Percentiles rank a stretch among this genome's conserved stretches.
These are phyloP conservation scores for Cephalotes varians DNA, from an alignment of 2,888 invertebrate genomes.

Conservation along the genomic window DNA sequence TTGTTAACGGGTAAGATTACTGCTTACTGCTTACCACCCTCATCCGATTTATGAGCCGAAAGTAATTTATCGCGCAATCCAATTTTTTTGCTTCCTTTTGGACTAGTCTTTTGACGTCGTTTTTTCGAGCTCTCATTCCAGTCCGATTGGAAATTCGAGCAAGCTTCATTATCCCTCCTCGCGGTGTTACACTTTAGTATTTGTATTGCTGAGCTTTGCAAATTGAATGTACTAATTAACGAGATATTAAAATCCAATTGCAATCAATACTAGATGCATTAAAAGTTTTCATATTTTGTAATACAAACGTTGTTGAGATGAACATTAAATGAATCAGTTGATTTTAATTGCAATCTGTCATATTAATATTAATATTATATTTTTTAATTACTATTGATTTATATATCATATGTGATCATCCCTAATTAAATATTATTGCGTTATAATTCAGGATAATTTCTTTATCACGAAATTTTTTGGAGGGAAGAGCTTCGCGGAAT, in stretches of 20 bases:
- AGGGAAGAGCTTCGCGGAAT: background rate
- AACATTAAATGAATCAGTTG: background rate
- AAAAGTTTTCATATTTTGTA: background rate
- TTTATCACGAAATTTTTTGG: background rate
- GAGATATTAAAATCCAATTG: constrained; percentile 23
- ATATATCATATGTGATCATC: background rate
- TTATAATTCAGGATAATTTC: background rate
- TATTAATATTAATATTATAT: background rate
- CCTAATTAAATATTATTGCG: background rate
- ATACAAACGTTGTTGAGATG: background rate
- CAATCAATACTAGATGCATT: background rate
- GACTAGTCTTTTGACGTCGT: constrained; percentile 43
- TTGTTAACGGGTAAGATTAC: background rate
- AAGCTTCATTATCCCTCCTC: constrained; percentile 47
- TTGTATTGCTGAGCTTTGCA: constrained; percentile 70
- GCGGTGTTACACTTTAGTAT: constrained; percentile 56
- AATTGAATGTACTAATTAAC: constrained; percentile 40
- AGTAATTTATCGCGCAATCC: constrained; percentile 37
- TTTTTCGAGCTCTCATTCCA: constrained; percentile 60
- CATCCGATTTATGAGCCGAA: constrained; percentile 6
- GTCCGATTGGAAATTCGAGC: constrained; percentile 47
- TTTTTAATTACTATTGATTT: background rate
- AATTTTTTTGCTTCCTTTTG: constrained; percentile 42
- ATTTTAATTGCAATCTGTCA: background rate
- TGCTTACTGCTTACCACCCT: constrained; percentile 31